A percentile compares a stretch with the other conserved stretches of the same genome.
These are phyloP conservation scores for Andrena flavipes DNA, from an alignment of 2,888 invertebrate species.

Conservation along the genomic window DNA sequence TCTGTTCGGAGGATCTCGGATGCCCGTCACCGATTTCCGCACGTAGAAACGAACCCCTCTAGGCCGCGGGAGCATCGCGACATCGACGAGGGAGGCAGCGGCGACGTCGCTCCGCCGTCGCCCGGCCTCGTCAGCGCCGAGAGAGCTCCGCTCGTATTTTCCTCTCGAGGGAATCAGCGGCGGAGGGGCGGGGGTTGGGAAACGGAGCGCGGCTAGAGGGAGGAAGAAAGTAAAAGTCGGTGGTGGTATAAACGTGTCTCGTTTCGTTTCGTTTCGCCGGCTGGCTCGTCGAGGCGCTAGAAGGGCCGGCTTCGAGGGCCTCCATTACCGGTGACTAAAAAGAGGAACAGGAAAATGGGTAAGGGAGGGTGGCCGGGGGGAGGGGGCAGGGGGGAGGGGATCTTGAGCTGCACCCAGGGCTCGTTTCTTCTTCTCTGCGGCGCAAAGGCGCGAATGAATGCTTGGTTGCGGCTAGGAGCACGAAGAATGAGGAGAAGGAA, in stretches of 20 bases:
- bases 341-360: conserved; percentile 62
- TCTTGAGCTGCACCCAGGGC: conserved; percentile 69
- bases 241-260: conserved; percentile 71
- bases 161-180: conserved; percentile 79
- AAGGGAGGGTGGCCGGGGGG: not conserved
- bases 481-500: conserved; percentile 30
- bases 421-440: conserved; percentile 72
- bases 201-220: conserved; percentile 45
- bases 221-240: conserved; percentile 59
- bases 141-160: conserved; percentile 70
- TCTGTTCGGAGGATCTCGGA: too few species aligned
- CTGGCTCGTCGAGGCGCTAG: conserved; percentile 69
- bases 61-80: not conserved
- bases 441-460: conserved; percentile 77
- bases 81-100: not conserved
- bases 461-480: conserved; percentile 22
- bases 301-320: conserved; percentile 79
- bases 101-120: not conserved
- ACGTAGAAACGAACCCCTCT: not conserved
- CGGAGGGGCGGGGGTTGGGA: conserved; percentile 35
- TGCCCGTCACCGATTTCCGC: too few species aligned
- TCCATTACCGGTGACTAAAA: conserved; percentile 80
- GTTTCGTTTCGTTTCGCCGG: conserved; percentile 69
- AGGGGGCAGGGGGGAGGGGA: conserved; percentile 20
- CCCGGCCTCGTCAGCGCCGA: not conserved